A percentile compares a stretch with the other conserved stretches of the same genome.
phyloP scores from a whole-genome alignment of 2,113 vertebrate species.

The Gymnorhina tibicen region DNA sequence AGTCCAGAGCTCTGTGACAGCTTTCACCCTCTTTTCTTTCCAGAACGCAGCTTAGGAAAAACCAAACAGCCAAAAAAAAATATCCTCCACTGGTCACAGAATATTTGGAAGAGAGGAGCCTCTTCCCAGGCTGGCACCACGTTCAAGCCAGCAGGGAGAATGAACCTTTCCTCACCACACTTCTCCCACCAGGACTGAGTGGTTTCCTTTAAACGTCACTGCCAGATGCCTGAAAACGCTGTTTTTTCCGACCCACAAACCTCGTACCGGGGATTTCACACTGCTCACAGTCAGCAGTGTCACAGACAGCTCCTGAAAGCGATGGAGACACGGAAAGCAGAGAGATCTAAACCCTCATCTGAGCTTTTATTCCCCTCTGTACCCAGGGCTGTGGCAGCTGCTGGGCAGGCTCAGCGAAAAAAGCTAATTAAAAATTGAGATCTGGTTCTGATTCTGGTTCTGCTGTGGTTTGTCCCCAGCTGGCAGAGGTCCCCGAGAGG shows the following conservation, averaged over 20 bases:
- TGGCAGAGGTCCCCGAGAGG: not conserved
- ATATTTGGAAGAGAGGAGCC: not conserved
- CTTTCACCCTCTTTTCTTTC: no score
- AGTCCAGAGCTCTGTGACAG: not conserved
- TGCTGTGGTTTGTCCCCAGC: not conserved
- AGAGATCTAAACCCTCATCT: not conserved
- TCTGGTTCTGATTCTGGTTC: not conserved
- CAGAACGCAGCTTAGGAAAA: not conserved
- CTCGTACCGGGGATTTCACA: not conserved
- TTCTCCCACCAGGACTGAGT: not conserved
- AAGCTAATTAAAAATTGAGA: not conserved
- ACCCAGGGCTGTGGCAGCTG: not conserved
- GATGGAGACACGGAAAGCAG: not conserved
- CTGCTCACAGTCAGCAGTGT: not conserved
- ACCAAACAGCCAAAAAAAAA: not conserved
- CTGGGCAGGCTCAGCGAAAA: not conserved
- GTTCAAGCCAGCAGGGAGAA: not conserved
- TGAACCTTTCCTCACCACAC: not conserved
- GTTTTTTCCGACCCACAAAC: not conserved
- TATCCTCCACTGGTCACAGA: not conserved
- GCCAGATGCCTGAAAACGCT: not conserved
- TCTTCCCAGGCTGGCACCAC: not conserved
- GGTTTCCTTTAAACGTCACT: not conserved
- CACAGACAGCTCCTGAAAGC: not conserved
- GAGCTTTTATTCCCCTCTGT: not conserved